These are phyloP conservation scores for Orchestia grillus DNA, from an alignment of 1,140 invertebrate species.

Conservation along the genomic window DNA sequence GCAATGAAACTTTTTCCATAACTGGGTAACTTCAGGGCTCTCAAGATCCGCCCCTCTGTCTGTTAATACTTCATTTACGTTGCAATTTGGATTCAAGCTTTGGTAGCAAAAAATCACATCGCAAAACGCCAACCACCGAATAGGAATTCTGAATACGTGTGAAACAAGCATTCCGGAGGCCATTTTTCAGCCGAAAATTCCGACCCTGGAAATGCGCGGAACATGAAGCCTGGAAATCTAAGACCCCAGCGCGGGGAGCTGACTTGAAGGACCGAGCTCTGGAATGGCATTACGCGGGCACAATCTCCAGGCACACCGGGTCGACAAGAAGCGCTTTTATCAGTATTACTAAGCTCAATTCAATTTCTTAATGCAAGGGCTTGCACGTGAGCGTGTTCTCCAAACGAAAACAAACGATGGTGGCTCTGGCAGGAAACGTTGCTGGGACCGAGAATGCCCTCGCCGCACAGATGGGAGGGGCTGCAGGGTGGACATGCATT, in stretches of 20 bases:
- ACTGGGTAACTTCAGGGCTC: neutral
- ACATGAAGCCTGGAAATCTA: neutral
- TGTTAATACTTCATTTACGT: neutral
- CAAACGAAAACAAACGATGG: neutral
- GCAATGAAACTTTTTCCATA: neutral
- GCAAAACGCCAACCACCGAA: neutral
- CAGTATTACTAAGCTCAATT: neutral
- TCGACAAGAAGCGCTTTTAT: neutral
- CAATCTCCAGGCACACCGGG: neutral
- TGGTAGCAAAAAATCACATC: neutral
- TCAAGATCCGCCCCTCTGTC: neutral
- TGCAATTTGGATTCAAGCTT: neutral
- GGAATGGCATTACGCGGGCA: neutral
- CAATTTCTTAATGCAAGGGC: conserved; percentile 7
- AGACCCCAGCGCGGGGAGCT: neutral
- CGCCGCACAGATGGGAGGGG: too few relatives aligned
- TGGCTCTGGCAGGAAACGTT: neutral
- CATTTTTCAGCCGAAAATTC: neutral
- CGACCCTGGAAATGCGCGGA: neutral
- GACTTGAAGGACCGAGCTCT: neutral
- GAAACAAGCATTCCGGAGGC: neutral
- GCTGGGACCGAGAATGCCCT: neutral
- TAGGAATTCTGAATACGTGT: neutral
- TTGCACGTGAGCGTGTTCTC: neutral
- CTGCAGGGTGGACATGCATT: too few relatives aligned